These are phyloP conservation scores for Agonopterix subpropinquella DNA, from an alignment of 2,888 invertebrate genomes.

Conservation along the genomic window DNA sequence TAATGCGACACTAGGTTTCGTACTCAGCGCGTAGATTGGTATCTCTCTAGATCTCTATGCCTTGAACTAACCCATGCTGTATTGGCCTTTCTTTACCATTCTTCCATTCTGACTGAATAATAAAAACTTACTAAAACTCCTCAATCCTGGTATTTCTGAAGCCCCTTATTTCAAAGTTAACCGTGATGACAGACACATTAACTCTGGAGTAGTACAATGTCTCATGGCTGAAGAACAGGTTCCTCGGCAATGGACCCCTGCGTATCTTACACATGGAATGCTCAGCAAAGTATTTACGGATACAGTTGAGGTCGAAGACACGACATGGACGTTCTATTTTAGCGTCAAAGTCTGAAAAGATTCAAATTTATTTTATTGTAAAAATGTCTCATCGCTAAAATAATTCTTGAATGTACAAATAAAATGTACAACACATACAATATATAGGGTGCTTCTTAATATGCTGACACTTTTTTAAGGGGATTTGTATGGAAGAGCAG, in stretches of 20 bases:
- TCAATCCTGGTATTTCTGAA: conserved; percentile 17
- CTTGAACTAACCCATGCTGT: too few relatives aligned
- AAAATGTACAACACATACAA: too few relatives aligned
- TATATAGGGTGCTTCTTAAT: too few relatives aligned
- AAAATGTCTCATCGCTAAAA: too few relatives aligned
- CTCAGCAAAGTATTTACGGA: conserved; percentile 17
- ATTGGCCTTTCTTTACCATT: too few relatives aligned
- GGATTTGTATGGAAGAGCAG: too few relatives aligned
- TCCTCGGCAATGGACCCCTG: conserved; percentile 17
- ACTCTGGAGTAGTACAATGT: conserved; percentile 10
- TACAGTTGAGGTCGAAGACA: conserved; percentile 17
- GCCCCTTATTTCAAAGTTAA: conserved; percentile 11
- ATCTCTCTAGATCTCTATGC: too few relatives aligned
- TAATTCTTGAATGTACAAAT: too few relatives aligned
- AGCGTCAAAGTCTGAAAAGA: conserved; percentile 3
- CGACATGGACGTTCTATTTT: conserved; percentile 15
- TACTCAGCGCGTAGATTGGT: too few relatives aligned
- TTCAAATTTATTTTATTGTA: too few relatives aligned
- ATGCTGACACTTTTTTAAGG: too few relatives aligned
- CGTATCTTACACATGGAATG: conserved; percentile 16
- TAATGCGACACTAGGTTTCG: too few relatives aligned
- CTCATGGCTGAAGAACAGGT: conserved; percentile 9
- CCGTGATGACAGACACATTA: conserved; percentile 13
- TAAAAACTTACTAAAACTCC: conserved; percentile 21
- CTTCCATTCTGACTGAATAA: background rate